Conservation (phyloP, 2,797 vertebrate species). For the Podarcis lilfordi region DNA sequence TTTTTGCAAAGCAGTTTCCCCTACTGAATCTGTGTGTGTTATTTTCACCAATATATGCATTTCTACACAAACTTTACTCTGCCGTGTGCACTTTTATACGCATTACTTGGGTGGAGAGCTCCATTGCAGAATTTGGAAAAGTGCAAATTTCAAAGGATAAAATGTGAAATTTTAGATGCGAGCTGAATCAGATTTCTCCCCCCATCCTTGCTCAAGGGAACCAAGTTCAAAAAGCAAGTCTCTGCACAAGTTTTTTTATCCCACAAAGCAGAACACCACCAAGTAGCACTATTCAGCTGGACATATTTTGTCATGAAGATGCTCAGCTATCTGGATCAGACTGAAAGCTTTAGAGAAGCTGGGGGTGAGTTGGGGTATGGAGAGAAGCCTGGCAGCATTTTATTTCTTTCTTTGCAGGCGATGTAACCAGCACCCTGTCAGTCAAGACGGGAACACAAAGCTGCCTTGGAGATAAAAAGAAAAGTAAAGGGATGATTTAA, state of each 20-base stretch:
- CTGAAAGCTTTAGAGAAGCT: background rate
- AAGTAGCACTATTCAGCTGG: background rate
- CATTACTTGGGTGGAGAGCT: too few relatives aligned
- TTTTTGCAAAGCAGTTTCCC: too few relatives aligned
- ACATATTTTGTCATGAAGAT: background rate
- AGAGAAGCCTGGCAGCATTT: background rate
- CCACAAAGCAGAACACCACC: background rate
- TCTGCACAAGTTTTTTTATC: background rate
- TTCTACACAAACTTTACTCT: too few relatives aligned
- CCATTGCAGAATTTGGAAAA: too few relatives aligned
- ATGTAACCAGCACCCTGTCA: background rate
- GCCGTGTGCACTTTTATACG: too few relatives aligned
- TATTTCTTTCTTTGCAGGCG: background rate
- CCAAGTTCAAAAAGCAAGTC: background rate
- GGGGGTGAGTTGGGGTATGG: background rate
- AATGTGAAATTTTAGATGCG: too few relatives aligned
- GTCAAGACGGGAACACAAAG: background rate
- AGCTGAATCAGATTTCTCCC: too few relatives aligned
- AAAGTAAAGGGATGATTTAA: conserved; percentile 51
- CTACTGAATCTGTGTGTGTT: too few relatives aligned
- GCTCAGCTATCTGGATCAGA: background rate
- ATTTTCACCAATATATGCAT: too few relatives aligned
- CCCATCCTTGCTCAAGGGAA: too few relatives aligned
- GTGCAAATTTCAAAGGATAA: too few relatives aligned
- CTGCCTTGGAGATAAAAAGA: rapidly evolving